Percentiles rank a stretch among this genome's conserved stretches.
phyloP scores from a whole-genome alignment of 37 sponge, comb jelly and placozoan species.

The Theonella swinhoei region DNA sequence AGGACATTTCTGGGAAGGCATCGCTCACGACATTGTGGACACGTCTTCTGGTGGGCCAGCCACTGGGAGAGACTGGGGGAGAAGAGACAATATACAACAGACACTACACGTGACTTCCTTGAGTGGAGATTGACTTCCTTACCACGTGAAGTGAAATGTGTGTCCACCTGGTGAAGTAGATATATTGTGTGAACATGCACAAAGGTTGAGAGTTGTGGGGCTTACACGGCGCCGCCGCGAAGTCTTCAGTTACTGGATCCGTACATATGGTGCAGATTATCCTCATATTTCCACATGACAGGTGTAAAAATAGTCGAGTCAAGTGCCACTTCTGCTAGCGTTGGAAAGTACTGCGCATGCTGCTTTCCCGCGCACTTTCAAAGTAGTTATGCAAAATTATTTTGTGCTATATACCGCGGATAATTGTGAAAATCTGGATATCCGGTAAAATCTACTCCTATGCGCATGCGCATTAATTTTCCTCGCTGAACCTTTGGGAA shows the following conservation, averaged over 20 bases:
- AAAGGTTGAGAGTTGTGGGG: background rate
- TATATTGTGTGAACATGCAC: background rate
- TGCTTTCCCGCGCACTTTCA: background rate
- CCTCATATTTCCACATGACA: constrained; percentile 19
- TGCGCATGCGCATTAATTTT: background rate
- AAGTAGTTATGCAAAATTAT: background rate
- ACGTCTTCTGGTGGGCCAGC: constrained; percentile 47
- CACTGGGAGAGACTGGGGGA: constrained; percentile 43
- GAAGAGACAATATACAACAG: no score
- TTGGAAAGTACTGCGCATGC: no score
- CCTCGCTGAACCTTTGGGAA: background rate
- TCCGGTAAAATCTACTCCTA: background rate
- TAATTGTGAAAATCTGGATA: background rate
- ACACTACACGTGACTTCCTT: constrained; percentile 6
- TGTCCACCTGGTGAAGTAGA: constrained; percentile 41
- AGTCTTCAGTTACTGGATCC: constrained; percentile 31
- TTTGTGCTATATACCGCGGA: background rate
- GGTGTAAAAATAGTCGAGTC: no score
- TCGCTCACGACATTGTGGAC: constrained; percentile 57
- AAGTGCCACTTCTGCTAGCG: no score
- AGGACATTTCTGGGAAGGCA: constrained; percentile 39
- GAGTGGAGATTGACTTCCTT: background rate
- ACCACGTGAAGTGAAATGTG: constrained; percentile 52
- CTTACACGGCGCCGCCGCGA: constrained; percentile 57
- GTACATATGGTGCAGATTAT: constrained; percentile 51